Evolutionary conservation across 35 echinoderm and acorn worm genomes (phyloP).

Genomic region (Eucidaris tribuloides): DNA sequence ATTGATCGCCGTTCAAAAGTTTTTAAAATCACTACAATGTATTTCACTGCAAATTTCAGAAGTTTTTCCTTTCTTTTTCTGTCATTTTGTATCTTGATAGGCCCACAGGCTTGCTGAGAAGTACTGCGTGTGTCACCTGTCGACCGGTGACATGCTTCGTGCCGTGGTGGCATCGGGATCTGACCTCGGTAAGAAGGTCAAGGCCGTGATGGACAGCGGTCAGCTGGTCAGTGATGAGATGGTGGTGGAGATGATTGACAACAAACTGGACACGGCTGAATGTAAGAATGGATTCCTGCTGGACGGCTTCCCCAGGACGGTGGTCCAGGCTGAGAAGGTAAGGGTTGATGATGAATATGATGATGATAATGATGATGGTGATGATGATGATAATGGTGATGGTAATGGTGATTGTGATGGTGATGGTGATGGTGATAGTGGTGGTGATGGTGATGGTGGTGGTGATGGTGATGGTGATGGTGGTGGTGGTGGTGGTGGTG

Average conservation of each 20-base stretch:
- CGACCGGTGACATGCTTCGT: constrained; percentile 94
- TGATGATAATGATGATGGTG: no score
- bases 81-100: constrained; percentile 23
- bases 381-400: no score
- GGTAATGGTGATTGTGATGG: no score
- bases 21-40: no score
- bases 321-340: constrained; percentile 96
- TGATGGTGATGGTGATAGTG: no score
- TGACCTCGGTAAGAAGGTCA: constrained; percentile 83
- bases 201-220: constrained; percentile 83
- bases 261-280: constrained; percentile 77
- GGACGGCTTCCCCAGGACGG: constrained; percentile 95
- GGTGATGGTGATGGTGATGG: no score
- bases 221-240: constrained; percentile 92
- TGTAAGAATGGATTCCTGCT: constrained; percentile 98
- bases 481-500: no score
- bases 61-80: not conserved
- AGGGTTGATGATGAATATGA: no score
- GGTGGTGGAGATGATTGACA: constrained; percentile 97
- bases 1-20: no score
- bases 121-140: constrained; percentile 93
- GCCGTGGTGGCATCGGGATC: constrained; percentile 97
- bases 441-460: no score
- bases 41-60: no score
- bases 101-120: constrained; percentile 79